Conservation (phyloP, 2,797 vertebrate species). For the Avahi laniger region DNA sequence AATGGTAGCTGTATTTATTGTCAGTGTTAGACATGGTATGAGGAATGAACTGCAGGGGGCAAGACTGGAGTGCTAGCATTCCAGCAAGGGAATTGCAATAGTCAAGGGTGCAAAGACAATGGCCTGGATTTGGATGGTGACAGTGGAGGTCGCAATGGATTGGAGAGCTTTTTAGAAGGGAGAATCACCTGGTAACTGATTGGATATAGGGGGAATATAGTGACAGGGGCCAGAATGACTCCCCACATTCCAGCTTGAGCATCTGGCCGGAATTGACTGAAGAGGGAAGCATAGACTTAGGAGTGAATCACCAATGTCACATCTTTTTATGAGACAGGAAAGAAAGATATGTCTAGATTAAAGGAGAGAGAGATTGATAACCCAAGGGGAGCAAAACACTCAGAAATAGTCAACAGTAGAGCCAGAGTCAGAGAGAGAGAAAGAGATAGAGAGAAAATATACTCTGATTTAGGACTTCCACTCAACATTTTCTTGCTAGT, state of each 20-base stretch:
- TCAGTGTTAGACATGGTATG: neutral
- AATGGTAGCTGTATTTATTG: neutral
- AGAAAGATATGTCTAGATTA: neutral
- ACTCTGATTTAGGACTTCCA: neutral
- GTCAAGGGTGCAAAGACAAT: neutral
- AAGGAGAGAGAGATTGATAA: neutral
- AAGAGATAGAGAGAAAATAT: neutral
- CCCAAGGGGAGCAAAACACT: neutral
- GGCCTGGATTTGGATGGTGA: neutral
- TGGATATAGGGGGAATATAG: neutral
- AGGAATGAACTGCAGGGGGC: neutral
- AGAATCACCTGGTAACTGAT: neutral
- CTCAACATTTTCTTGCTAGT: neutral
- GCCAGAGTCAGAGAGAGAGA: neutral
- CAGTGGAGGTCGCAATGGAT: neutral
- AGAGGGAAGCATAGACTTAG: neutral
- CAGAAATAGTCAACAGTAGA: neutral
- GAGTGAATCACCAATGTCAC: neutral
- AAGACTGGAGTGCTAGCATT: neutral
- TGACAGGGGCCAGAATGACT: neutral
- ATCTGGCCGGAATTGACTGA: neutral
- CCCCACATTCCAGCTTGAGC: neutral
- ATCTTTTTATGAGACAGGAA: neutral
- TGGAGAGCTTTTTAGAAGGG: neutral
- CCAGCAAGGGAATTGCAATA: neutral